Evolutionary conservation across 1,140 invertebrate species (phyloP).

Genomic region (Scaptomyza hsui): DNA sequence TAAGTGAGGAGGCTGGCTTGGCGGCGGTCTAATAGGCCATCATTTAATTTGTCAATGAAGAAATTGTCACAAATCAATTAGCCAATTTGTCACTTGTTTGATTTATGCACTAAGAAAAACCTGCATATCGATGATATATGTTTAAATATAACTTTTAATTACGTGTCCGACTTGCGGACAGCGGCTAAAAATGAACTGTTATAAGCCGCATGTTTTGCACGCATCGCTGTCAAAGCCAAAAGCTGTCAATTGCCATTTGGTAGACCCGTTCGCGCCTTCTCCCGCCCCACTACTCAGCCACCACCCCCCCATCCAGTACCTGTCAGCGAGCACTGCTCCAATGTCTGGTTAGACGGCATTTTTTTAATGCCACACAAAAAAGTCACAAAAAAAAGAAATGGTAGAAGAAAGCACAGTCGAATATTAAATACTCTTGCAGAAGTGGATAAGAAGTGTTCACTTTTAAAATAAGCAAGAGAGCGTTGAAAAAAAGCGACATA

Average conservation of each 20-base stretch:
- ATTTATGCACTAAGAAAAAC: slow-evolving; percentile 23
- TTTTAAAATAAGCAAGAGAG: background rate
- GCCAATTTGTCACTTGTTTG: slow-evolving; percentile 46
- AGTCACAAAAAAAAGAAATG: background rate
- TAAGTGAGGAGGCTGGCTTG: background rate
- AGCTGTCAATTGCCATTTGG: slow-evolving; percentile 38
- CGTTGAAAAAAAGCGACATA: background rate
- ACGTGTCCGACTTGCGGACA: slow-evolving; percentile 19
- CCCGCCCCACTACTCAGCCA: background rate
- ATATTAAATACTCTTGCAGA: background rate
- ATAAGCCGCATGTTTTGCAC: slow-evolving; percentile 49
- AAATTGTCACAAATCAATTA: slow-evolving; percentile 45
- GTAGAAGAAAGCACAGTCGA: background rate
- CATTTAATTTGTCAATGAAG: slow-evolving; percentile 23
- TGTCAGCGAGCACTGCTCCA: slow-evolving; percentile 29
- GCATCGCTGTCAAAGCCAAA: slow-evolving; percentile 37
- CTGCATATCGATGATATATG: slow-evolving; percentile 4
- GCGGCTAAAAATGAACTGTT: slow-evolving; percentile 47
- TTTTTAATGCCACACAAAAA: slow-evolving; percentile 33
- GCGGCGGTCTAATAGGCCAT: background rate
- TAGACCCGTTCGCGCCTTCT: slow-evolving; percentile 4
- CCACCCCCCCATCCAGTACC: background rate
- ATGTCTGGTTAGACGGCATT: slow-evolving; percentile 52
- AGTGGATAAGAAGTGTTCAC: background rate
- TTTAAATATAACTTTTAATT: slow-evolving; percentile 42